Base-by-base conservation (phyloP, 2,888 invertebrate genomes). In the Troides aeacus region DNA sequence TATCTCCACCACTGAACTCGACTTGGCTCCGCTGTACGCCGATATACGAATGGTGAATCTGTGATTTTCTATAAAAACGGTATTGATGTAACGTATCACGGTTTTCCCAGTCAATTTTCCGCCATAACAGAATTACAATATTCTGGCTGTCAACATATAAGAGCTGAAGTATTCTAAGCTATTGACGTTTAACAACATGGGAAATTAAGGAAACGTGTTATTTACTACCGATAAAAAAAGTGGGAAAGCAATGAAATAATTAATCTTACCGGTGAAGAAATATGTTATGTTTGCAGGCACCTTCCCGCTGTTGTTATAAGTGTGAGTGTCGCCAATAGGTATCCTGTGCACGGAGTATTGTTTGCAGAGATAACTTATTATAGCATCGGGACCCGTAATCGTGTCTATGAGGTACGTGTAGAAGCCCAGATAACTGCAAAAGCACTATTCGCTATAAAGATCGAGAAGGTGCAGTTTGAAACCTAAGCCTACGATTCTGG, bases 361-460 rank as follows among this genome's bases (percentile, higher is more conserved):
- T 24, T 88, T 89, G 77, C 96, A 95, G 46, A 97, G 85, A 81
- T 95, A 97, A 23, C 94, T 94, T 72, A 95, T 86, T 50, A 97
- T 94, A 0, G 96, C 93, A 39, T 93, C 92, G 0, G 97, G 97
- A 0, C 95, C 96, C 0, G 94, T 93, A 62, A 97, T 88, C 0
- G 96, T 89, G 58, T 96, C 94, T 62, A 94, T 87, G 42, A 96
- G 78, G 81, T 96, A 97, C 0, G 95, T 89, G 77, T 94, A 93
- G 81, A 97, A 96, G 0, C 97, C 97, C 62, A 92, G 94, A 76
- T 91, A 87, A 71, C 93, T 93, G 83, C 5, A 84, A 82, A 61
- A n/a, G n/a, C 10, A 8, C n/a, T 21, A 57, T 21, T 21, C 21
- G 10, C 15, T 46, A 46, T 46, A 46, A 12, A 15, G 2, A 30